Percentiles rank a stretch among this genome's conserved stretches.
These are phyloP conservation scores for Mythimna ferrago DNA, from an alignment of 2,888 invertebrate species.

Conservation along the genomic window DNA sequence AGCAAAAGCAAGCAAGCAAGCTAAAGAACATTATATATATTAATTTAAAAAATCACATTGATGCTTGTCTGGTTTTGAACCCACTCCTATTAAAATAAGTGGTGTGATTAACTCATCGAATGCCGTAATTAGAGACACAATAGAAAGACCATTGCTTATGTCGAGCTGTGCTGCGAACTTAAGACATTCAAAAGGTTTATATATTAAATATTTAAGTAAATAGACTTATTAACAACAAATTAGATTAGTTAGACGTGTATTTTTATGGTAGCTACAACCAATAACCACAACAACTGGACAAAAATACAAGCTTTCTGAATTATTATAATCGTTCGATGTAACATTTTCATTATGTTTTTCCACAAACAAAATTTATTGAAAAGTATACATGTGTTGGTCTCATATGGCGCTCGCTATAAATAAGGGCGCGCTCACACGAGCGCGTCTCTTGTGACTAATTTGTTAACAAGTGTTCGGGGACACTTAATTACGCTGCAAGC, in stretches of 20 bases:
- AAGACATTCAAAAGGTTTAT: too few species aligned
- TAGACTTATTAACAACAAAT: neutral
- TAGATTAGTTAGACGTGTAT: neutral
- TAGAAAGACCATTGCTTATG: too few species aligned
- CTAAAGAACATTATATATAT: too few species aligned
- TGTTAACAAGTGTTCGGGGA: constrained; percentile 87
- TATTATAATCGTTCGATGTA: constrained; percentile 18
- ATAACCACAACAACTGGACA: constrained; percentile 11
- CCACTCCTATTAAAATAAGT: too few species aligned
- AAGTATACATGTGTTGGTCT: constrained; percentile 55
- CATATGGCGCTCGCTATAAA: constrained; percentile 74
- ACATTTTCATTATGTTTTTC: constrained; percentile 32
- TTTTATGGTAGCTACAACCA: neutral
- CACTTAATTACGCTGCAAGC: constrained; percentile 84
- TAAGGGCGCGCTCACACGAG: constrained; percentile 79
- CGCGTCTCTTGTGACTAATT: constrained; percentile 83
- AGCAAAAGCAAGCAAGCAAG: too few species aligned
- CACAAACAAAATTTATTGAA: constrained; percentile 44
- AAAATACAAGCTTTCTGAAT: constrained; percentile 25
- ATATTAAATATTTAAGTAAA: too few species aligned
- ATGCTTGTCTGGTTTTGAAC: too few species aligned
- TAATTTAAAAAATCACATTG: too few species aligned
- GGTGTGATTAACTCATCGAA: too few species aligned
- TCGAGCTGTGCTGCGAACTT: too few species aligned
- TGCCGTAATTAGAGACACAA: too few species aligned